Evolutionary conservation across 2,888 invertebrate species (phyloP), one percentile per base, ranked within the genome.

Genomic region (Lutraria lutraria): DNA sequence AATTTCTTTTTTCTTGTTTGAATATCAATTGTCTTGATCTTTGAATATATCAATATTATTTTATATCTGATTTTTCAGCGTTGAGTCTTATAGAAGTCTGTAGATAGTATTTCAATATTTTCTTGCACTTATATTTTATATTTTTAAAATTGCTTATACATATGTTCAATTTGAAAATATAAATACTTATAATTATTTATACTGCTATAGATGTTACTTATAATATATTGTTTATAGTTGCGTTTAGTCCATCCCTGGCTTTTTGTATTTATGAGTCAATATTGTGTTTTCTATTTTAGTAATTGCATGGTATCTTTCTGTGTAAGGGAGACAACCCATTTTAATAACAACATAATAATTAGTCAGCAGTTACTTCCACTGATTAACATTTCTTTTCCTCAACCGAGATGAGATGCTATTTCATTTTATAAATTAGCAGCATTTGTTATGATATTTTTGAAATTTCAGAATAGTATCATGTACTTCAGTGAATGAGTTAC

Each of bases 321-420:
- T 76, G 34, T 21, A 85, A 85, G 85, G 85, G 85, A 85, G 79
- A 85, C 25, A 85, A 85, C 56, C 84, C 43, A 13, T 52, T 56
- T 34, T 54, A 80, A 79, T 15, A 76, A 29, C 68, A 76, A 54
- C n/a, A 34, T 31, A 25, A 34, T 72, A 34, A 76, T 29, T 34
- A 31, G 3, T 76, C 84, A 53, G 8, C 31, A 84, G 84, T 84
- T 84, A 76, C 54, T 19, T 84, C 76, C 84, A 76, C 29, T 60
- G 54, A 25, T 16, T 81, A 52, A 81, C 54, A 81, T 34, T 79
- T 43, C n/a, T 79, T 31, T 29, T 25, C 2, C 2, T 43, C 43
- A 43, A 43, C 43, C 8, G 43, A 43, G 43, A 43, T 43, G 43
- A 43, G 8, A 43, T 43, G 43, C 8, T 2, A 8, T 43, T 68